Evolutionary conservation across 2,888 invertebrate species (phyloP).

Genomic region (Psylliodes chrysocephalus): DNA sequence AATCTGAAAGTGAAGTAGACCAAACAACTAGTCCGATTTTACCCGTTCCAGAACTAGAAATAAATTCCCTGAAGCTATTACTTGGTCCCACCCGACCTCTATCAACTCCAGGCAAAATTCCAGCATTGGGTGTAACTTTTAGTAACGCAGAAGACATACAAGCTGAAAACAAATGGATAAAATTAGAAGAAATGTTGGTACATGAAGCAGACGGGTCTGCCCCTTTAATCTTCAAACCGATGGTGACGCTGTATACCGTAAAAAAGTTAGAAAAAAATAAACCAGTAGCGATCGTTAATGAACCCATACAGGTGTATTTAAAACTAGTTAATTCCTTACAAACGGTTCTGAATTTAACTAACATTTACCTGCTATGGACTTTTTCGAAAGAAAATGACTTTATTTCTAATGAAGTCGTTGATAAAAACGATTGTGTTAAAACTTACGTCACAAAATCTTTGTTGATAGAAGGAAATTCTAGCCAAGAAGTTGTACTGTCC

Average conservation of each 20-base stretch:
- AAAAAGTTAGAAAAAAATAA: slow-evolving; percentile 72
- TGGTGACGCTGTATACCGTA: slow-evolving; percentile 77
- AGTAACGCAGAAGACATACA: slow-evolving; percentile 54
- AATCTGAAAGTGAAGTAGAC: slow-evolving; percentile 60
- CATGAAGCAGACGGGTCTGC: slow-evolving; percentile 75
- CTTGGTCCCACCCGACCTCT: slow-evolving; percentile 71
- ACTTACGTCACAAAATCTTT: slow-evolving; percentile 70
- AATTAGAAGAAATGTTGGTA: slow-evolving; percentile 81
- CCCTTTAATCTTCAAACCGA: slow-evolving; percentile 83
- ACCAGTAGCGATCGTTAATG: slow-evolving; percentile 81
- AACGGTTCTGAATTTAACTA: slow-evolving; percentile 75
- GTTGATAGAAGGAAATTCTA: slow-evolving; percentile 69
- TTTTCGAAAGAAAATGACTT: slow-evolving; percentile 66
- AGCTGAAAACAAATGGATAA: slow-evolving; percentile 70
- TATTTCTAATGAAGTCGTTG: slow-evolving; percentile 57
- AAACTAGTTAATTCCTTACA: slow-evolving; percentile 81
- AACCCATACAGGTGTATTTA: slow-evolving; percentile 83
- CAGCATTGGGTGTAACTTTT: slow-evolving; percentile 67
- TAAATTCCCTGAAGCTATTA: slow-evolving; percentile 76
- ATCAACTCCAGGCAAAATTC: slow-evolving; percentile 68
- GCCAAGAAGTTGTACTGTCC: slow-evolving; percentile 74
- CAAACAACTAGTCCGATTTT: slow-evolving; percentile 64
- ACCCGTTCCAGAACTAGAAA: slow-evolving; percentile 80
- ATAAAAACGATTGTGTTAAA: slow-evolving; percentile 65
- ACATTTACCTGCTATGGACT: slow-evolving; percentile 79